Base-by-base conservation (phyloP, 1,140 invertebrate genomes). In the Drosophila sulfurigaster region DNA sequence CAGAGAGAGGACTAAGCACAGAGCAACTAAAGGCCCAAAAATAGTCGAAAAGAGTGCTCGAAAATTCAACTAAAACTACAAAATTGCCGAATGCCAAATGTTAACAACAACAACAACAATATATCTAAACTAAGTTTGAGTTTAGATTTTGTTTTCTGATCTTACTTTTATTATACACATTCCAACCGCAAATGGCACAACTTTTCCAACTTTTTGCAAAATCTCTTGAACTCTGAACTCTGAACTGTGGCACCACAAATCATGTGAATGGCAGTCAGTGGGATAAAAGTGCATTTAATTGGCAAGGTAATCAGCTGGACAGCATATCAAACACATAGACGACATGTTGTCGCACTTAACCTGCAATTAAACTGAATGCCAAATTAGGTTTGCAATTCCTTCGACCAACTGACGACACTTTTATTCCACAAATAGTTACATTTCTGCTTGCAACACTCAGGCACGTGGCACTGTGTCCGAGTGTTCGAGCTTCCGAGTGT, bases 321-420 rank as follows among this genome's bases (percentile, higher is more conserved):
- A 7, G 32, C 10, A 62, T 38, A 78, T 75, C 13, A 75, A 66
- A 56, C 66, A 78, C 66, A 25, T 25, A 25, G 20, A 71, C 76
- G 66, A 30, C 72, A 54, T 54, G 60, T 64, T 56, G 43, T 11
- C 57, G 13, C 56, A 54, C 60, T 82, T 87, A 74, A 71, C 70
- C 75, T 81, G 74, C 74, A 81, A 78, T 85, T 86, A 78, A 75
- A 65, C 43, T 20, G 48, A 48, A 65, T 51, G 38, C 11, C 45
- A 7, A 45, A 57, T 58, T 78, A 70, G 65, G 49, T 64, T 82
- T 66, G 70, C 69, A 67, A 43, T 43, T 43, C 20, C 15, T 65
- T 52, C 20, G 15, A 5, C 60, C 41, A 3, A 13, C n/a, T 13
- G 11, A 43, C 13, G 16, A 54, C 41, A 71, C 51, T 79, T 68